Conservation (phyloP, 2,888 invertebrate genomes). For the Desoria tigrina region DNA sequence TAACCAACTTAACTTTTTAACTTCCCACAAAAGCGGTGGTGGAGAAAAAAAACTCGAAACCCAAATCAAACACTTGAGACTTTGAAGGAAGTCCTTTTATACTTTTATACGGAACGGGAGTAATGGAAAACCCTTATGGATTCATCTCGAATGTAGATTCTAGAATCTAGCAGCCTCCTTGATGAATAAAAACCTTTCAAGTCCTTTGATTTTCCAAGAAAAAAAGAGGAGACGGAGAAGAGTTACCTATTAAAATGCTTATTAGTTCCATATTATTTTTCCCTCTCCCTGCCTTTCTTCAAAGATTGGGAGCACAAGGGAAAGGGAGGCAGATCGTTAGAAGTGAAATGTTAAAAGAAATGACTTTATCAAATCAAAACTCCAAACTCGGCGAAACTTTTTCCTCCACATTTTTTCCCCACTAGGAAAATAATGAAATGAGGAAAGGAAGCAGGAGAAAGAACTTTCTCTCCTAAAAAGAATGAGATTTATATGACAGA, state of each 20-base stretch:
- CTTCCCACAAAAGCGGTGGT: constrained; percentile 19
- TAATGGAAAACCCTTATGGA: constrained; percentile 23
- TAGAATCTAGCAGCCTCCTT: too few species aligned
- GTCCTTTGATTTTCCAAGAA: too few species aligned
- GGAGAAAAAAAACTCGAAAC: constrained; percentile 19
- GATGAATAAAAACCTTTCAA: too few species aligned
- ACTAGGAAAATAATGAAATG: background rate
- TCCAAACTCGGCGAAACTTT: constrained; percentile 12
- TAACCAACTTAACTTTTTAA: constrained; percentile 24
- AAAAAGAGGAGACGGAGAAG: too few species aligned
- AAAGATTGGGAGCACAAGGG: too few species aligned
- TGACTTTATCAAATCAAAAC: constrained; percentile 16
- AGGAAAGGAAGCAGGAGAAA: background rate
- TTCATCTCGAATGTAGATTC: too few species aligned
- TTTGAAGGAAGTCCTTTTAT: constrained; percentile 17
- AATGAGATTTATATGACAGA: constrained; percentile 11
- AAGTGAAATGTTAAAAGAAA: background rate
- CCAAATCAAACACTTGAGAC: constrained; percentile 26
- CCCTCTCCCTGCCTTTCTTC: background rate
- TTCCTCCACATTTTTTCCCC: background rate
- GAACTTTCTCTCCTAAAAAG: constrained; percentile 5
- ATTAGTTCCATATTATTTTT: background rate
- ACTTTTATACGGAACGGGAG: background rate
- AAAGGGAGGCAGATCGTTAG: too few species aligned
- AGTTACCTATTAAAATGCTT: too few species aligned